A percentile compares a stretch with the other conserved stretches of the same genome.
phyloP scores from a whole-genome alignment of 1,140 invertebrate species.

The Cyclina sinensis region DNA sequence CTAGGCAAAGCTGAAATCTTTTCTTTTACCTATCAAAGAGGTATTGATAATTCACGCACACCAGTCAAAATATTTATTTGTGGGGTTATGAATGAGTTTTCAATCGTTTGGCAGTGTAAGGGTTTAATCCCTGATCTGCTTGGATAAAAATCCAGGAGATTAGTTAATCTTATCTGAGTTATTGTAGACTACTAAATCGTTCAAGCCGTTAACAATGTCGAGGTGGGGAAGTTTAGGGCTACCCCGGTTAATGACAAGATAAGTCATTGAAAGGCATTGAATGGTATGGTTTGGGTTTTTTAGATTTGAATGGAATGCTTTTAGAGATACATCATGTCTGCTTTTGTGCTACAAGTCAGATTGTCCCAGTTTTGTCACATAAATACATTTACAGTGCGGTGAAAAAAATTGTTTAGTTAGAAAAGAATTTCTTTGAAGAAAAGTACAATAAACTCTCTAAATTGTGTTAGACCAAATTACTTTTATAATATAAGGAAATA shows the following conservation, averaged over 20 bases:
- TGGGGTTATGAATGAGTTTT: conserved; percentile 35
- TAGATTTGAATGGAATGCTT: too few relatives aligned
- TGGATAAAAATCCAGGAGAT: conserved; percentile 38
- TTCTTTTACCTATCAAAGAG: conserved; percentile 1
- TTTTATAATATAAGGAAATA: too few relatives aligned
- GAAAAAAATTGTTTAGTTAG: too few relatives aligned
- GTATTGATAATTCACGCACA: conserved; percentile 46
- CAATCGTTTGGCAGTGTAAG: conserved; percentile 12
- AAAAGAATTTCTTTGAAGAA: too few relatives aligned
- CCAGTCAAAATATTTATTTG: conserved; percentile 19
- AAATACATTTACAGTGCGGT: too few relatives aligned
- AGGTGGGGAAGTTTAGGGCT: not conserved
- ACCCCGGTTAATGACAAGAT: not conserved
- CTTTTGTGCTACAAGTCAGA: not conserved
- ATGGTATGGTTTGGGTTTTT: too few relatives aligned
- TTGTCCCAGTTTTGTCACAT: too few relatives aligned
- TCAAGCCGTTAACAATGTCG: not conserved
- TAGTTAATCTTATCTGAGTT: conserved; percentile 35
- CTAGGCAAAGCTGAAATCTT: not conserved
- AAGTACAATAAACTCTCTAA: too few relatives aligned
- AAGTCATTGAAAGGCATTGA: not conserved
- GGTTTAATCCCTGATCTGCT: conserved; percentile 36
- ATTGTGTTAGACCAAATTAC: too few relatives aligned
- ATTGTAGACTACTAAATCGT: not conserved
- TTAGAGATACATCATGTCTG: not conserved